phyloP scores from a whole-genome alignment of 1,140 invertebrate genomes.

The Nylanderia fulva region DNA sequence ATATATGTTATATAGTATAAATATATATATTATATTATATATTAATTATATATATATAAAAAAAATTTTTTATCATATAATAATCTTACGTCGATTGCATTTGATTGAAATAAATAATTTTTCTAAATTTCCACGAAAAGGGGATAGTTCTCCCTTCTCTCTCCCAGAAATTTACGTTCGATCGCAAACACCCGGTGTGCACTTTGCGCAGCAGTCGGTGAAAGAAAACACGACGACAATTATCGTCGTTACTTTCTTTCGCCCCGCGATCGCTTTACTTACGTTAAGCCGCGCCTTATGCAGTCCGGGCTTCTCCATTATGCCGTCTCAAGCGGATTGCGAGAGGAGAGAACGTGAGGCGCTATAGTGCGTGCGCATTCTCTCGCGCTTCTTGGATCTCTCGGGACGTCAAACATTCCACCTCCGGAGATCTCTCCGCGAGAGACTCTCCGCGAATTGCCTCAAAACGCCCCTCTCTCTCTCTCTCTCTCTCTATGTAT shows the following conservation, averaged over 20 bases:
- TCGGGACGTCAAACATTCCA: conserved; percentile 1
- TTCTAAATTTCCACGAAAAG: no score
- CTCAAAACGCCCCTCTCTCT: conserved; percentile 34
- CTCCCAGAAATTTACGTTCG: no score
- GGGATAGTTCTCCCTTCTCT: no score
- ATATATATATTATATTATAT: no score
- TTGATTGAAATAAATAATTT: no score
- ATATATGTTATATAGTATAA: no score
- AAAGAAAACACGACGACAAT: conserved; percentile 33
- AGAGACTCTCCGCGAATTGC: conserved; percentile 37
- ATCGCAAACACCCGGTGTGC: no score
- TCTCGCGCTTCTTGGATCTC: not conserved
- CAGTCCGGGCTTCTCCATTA: conserved; percentile 26
- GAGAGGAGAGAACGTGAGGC: not conserved
- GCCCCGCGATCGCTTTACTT: conserved; percentile 31
- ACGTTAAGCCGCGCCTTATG: conserved; percentile 24
- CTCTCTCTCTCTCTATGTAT: no score
- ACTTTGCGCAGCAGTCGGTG: no score
- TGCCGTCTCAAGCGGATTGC: conserved; percentile 36
- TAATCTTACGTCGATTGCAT: no score
- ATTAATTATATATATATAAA: no score
- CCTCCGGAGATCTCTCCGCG: conserved; percentile 25
- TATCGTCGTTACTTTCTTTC: conserved; percentile 57
- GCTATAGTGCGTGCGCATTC: not conserved
- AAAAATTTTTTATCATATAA: no score